A percentile compares a stretch with the other conserved stretches of the same genome.
Evolutionary conservation across 2,797 vertebrate species (phyloP).

Genomic region (Hozukius guyotensis): DNA sequence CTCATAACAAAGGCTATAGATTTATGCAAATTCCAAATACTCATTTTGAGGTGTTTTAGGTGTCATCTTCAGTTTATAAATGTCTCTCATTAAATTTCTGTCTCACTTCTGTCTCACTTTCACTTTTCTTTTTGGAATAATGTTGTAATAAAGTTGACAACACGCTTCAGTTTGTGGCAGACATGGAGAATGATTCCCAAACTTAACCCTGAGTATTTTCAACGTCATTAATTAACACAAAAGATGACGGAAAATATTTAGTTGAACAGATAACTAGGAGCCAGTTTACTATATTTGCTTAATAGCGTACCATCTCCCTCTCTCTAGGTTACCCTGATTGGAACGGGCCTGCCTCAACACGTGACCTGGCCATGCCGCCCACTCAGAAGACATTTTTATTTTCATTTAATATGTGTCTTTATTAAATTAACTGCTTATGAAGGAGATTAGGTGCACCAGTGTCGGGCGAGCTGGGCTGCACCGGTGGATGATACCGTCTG

Average conservation of each 20-base stretch:
- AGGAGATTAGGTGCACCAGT: not conserved
- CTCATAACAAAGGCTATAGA: slow-evolving; percentile 5
- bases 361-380: not conserved
- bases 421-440: not conserved
- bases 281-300: not conserved
- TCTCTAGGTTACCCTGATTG: too few relatives aligned
- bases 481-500: not conserved
- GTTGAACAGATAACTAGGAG: not conserved
- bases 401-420: not conserved
- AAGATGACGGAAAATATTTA: not conserved
- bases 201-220: not conserved
- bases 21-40: slow-evolving; percentile 7
- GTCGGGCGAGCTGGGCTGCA: not conserved
- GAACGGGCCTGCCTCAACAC: not conserved
- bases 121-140: not conserved
- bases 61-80: slow-evolving; percentile 8
- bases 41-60: slow-evolving; percentile 1
- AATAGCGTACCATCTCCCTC: not conserved
- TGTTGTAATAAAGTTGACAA: not conserved
- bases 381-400: not conserved
- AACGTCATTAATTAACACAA: not conserved
- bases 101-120: not conserved
- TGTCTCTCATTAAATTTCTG: not conserved
- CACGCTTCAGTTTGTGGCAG: not conserved
- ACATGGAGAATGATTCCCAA: not conserved